Conservation (phyloP, 1,140 invertebrate genomes). For the Zaprionus gabonicus region DNA sequence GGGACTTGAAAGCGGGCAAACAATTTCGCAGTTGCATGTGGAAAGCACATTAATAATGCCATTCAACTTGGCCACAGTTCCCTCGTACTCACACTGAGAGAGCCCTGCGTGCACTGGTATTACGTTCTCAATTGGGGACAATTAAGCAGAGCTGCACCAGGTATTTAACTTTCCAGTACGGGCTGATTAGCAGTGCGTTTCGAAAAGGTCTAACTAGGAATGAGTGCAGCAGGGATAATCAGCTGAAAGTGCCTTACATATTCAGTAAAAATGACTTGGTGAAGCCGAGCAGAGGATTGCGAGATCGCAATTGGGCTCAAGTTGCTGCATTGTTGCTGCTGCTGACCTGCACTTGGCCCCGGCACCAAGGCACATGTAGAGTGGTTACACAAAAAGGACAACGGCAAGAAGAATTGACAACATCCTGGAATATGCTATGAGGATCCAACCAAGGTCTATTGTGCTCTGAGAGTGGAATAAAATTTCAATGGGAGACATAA, state of each 20-base stretch:
- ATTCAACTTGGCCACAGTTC: constrained; percentile 10
- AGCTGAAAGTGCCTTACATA: background rate
- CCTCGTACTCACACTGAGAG: background rate
- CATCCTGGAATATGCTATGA: background rate
- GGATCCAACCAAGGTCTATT: background rate
- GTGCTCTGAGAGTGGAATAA: constrained; percentile 15
- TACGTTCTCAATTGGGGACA: constrained; percentile 3
- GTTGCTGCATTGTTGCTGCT: constrained; percentile 15
- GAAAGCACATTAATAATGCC: constrained; percentile 50
- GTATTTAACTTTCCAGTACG: background rate
- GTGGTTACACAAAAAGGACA: constrained; percentile 10
- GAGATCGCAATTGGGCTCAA: constrained; percentile 8
- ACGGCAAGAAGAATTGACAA: constrained; percentile 20
- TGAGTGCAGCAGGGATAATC: background rate
- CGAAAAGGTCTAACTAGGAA: background rate
- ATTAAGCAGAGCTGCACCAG: constrained; percentile 1
- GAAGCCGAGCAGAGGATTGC: background rate
- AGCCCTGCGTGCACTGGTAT: constrained; percentile 9
- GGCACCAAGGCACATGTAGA: constrained; percentile 1
- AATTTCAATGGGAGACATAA: constrained; percentile 33
- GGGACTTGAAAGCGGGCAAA: constrained; percentile 32
- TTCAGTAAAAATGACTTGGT: background rate
- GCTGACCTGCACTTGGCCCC: constrained; percentile 11
- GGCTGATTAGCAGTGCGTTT: background rate
- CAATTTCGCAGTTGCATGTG: constrained; percentile 64